These are phyloP conservation scores for Corythoichthys intestinalis DNA, from an alignment of 2,113 vertebrate species.

Conservation along the genomic window DNA sequence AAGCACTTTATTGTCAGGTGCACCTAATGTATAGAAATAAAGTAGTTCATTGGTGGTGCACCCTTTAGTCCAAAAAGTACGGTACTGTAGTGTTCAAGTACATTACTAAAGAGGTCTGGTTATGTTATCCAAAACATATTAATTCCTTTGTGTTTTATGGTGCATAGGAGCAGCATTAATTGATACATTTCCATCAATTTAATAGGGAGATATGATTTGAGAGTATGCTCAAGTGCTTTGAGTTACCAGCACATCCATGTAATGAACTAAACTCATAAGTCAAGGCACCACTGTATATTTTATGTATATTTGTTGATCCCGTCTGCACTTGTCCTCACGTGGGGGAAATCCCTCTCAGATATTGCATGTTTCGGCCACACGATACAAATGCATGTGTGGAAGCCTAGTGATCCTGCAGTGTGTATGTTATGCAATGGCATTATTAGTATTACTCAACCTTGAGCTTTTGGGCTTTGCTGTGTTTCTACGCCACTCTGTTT, in stretches of 20 bases:
- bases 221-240: background rate
- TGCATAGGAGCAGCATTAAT: background rate
- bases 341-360: constrained; percentile 29
- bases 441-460: constrained; percentile 33
- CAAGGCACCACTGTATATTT: background rate
- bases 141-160: background rate
- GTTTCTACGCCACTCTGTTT: constrained; percentile 48
- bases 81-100: too few relatives aligned
- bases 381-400: constrained; percentile 47
- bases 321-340: constrained; percentile 34
- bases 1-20: too few relatives aligned
- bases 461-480: constrained; percentile 41
- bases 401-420: constrained; percentile 28
- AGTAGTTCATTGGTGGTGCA: too few relatives aligned
- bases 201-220: background rate
- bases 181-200: background rate
- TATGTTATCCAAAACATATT: background rate
- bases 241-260: background rate
- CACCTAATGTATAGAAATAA: too few relatives aligned
- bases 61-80: too few relatives aligned
- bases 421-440: constrained; percentile 37
- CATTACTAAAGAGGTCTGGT: too few relatives aligned
- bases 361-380: constrained; percentile 53
- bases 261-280: background rate
- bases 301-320: background rate